A percentile compares a stretch with the other conserved stretches of the same genome.
Conservation (phyloP, 2,888 invertebrate genomes). For the Limnephilus lunatus region DNA sequence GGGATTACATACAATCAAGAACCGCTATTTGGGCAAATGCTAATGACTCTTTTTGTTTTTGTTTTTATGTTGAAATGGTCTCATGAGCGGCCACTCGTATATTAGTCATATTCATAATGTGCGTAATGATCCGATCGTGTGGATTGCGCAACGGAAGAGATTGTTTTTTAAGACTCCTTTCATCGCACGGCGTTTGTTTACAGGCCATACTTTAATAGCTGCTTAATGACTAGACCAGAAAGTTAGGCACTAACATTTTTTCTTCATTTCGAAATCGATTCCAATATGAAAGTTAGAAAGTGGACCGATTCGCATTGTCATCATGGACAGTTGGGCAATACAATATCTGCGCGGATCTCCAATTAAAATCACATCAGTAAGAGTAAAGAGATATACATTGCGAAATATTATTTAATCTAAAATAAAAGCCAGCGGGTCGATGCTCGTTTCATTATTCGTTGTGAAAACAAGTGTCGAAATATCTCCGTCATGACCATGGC, state of each 20-base stretch:
- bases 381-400: slow-evolving; percentile 29
- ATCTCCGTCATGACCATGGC: slow-evolving; percentile 47
- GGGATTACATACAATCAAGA: not conserved
- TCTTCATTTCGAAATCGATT: slow-evolving; percentile 46
- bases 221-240: slow-evolving; percentile 53
- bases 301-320: slow-evolving; percentile 54
- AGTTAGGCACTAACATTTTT: slow-evolving; percentile 45
- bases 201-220: slow-evolving; percentile 20
- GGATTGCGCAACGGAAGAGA: slow-evolving; percentile 48
- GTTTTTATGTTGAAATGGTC: slow-evolving; percentile 29
- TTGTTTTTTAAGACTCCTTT: slow-evolving; percentile 47
- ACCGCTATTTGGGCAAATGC: slow-evolving; percentile 32
- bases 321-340: slow-evolving; percentile 44
- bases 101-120: slow-evolving; percentile 18
- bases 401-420: slow-evolving; percentile 5
- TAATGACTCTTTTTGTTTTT: slow-evolving; percentile 46
- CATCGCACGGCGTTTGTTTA: slow-evolving; percentile 29
- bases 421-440: slow-evolving; percentile 37
- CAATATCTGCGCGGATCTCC: not conserved
- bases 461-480: slow-evolving; percentile 49
- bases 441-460: slow-evolving; percentile 36
- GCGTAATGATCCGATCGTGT: slow-evolving; percentile 52
- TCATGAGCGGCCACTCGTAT: slow-evolving; percentile 20
- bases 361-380: slow-evolving; percentile 43
- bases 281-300: slow-evolving; percentile 54